A percentile compares a stretch with the other conserved stretches of the same genome.
These are phyloP conservation scores for Nephrocerus scutellatus DNA, from an alignment of 2,888 invertebrate species.

Conservation along the genomic window DNA sequence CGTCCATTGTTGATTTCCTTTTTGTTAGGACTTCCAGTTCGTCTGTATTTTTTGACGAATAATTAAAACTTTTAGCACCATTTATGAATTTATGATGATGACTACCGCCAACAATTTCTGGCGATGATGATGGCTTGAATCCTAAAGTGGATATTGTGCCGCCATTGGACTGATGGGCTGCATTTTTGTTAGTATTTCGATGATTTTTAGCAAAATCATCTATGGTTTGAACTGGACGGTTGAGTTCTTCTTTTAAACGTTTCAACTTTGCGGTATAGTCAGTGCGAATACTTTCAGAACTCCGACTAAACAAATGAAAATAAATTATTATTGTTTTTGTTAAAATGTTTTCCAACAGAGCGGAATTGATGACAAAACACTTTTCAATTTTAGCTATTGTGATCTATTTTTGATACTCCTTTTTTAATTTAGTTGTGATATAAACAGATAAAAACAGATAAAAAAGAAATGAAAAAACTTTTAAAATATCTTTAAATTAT, in stretches of 20 bases:
- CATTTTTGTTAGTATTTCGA: slow-evolving; percentile 13
- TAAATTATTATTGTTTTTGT: too few relatives aligned
- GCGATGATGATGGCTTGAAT: slow-evolving; percentile 21
- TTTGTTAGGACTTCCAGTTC: slow-evolving; percentile 29
- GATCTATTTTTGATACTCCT: too few relatives aligned
- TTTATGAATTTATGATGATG: slow-evolving; percentile 33
- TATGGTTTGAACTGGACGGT: slow-evolving; percentile 33
- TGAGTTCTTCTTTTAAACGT: slow-evolving; percentile 40
- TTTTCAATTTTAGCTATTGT: too few relatives aligned
- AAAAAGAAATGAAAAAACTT: too few relatives aligned
- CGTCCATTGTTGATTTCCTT: slow-evolving; percentile 29
- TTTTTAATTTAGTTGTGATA: too few relatives aligned
- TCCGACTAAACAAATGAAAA: too few relatives aligned
- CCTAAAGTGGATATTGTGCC: slow-evolving; percentile 9
- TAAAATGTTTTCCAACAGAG: too few relatives aligned
- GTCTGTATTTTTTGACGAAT: slow-evolving; percentile 34
- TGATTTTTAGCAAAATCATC: slow-evolving; percentile 19
- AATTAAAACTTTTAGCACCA: slow-evolving; percentile 30
- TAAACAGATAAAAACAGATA: too few relatives aligned
- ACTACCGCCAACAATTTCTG: slow-evolving; percentile 35
- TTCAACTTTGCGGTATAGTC: slow-evolving; percentile 38
- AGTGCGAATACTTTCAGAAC: slow-evolving; percentile 22
- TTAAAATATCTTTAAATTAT: too few relatives aligned
- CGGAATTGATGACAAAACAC: too few relatives aligned
- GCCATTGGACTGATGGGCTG: slow-evolving; percentile 15